Conservation (phyloP, 2,113 vertebrate species). For the Suricata suricatta region DNA sequence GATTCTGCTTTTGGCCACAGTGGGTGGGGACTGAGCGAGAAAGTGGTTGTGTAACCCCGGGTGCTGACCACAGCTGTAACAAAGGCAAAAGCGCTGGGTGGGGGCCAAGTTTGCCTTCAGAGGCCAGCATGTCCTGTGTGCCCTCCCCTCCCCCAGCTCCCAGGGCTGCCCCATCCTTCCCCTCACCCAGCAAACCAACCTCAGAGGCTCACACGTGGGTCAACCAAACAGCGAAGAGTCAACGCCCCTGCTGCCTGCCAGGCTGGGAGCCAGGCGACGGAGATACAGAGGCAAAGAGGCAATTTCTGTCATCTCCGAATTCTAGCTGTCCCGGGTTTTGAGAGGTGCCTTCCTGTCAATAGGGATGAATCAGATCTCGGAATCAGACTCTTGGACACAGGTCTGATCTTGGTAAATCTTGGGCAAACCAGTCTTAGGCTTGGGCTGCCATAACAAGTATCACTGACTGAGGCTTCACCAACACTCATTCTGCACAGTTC, state of each 20-base stretch:
- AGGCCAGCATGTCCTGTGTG: not conserved
- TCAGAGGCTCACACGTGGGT: not conserved
- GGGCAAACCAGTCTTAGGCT: not conserved
- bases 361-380: not conserved
- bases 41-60: constrained; percentile 55
- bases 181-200: not conserved
- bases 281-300: not conserved
- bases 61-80: constrained; percentile 47
- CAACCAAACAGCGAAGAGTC: not conserved
- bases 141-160: not conserved
- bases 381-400: not conserved
- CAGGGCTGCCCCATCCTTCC: not conserved
- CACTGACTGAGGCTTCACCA: not conserved
- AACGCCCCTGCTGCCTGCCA: fast-evolving
- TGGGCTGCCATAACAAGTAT: fast-evolving
- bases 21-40: not conserved
- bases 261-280: fast-evolving
- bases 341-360: not conserved
- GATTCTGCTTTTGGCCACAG: constrained; percentile 74
- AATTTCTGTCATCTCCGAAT: not conserved
- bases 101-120: not conserved
- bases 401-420: not conserved
- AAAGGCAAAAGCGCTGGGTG: not conserved
- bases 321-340: not conserved
- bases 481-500: not conserved